phyloP scores from a whole-genome alignment of 1,140 invertebrate genomes.

The Apolygus lucorum region DNA sequence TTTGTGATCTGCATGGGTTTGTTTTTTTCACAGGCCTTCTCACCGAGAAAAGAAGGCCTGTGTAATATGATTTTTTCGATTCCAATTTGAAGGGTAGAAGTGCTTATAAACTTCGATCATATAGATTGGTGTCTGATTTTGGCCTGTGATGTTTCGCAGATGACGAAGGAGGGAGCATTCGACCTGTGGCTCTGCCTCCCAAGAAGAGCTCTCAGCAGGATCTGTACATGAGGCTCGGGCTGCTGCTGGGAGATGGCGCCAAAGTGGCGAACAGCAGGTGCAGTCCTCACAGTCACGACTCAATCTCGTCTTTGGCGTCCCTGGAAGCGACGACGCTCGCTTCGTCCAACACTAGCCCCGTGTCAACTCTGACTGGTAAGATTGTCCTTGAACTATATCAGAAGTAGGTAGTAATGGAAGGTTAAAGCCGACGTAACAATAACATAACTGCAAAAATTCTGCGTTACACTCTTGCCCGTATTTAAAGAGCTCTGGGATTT shows the following conservation, averaged over 20 bases:
- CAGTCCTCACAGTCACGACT: slow-evolving; percentile 35
- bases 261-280: slow-evolving; percentile 32
- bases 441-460: too few relatives aligned
- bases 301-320: slow-evolving; percentile 60
- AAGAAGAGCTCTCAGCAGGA: slow-evolving; percentile 59
- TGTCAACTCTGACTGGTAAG: slow-evolving; percentile 75
- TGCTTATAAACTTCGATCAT: too few relatives aligned
- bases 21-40: background rate
- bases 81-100: slow-evolving; percentile 6
- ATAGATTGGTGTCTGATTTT: too few relatives aligned
- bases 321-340: slow-evolving; percentile 53
- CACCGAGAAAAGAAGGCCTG: background rate
- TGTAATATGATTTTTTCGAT: background rate
- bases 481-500: too few relatives aligned
- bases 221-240: slow-evolving; percentile 74
- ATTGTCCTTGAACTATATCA: too few relatives aligned
- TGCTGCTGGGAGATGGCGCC: slow-evolving; percentile 62
- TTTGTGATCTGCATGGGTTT: too few relatives aligned
- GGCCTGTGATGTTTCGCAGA: too few relatives aligned
- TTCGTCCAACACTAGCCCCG: slow-evolving; percentile 75
- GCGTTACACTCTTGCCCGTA: too few relatives aligned
- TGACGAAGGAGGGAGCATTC: slow-evolving; percentile 58
- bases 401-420: too few relatives aligned
- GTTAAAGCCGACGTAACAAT: too few relatives aligned
- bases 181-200: slow-evolving; percentile 42